A percentile compares a stretch with the other conserved stretches of the same genome.
phyloP scores from a whole-genome alignment of 2,113 vertebrate genomes.

The Tyrannus savana region DNA sequence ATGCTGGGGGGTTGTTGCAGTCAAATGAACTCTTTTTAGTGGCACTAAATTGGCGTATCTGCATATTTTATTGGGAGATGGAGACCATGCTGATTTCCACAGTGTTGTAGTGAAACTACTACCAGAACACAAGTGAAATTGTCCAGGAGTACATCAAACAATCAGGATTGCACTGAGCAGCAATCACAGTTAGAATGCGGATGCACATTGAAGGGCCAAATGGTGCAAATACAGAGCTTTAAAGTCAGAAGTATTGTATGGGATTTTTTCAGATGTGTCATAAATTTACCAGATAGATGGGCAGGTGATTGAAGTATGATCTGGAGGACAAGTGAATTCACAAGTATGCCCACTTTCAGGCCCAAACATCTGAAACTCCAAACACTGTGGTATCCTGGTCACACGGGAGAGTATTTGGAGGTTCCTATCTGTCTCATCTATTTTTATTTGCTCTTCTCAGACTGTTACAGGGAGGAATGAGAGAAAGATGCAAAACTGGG shows the following conservation, averaged over 20 bases:
- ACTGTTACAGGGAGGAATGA: background rate
- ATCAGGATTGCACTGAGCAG: background rate
- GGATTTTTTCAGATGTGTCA: background rate
- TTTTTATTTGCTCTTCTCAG: background rate
- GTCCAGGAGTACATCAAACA: rapidly evolving
- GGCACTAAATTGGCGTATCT: background rate
- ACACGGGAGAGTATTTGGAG: background rate
- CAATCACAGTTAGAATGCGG: background rate
- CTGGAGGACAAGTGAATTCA: background rate
- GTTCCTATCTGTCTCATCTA: background rate
- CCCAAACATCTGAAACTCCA: background rate
- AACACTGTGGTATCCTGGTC: background rate
- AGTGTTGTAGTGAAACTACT: background rate
- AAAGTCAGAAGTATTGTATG: background rate
- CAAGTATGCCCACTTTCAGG: background rate
- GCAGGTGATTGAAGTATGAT: background rate
- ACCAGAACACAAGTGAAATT: background rate
- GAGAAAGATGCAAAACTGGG: background rate
- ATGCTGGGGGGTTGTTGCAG: rapidly evolving
- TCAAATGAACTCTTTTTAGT: background rate
- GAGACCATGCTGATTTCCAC: background rate
- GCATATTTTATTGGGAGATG: background rate
- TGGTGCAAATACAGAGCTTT: background rate
- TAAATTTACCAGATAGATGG: background rate
- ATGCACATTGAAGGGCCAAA: background rate